These are phyloP conservation scores for Muscidifurax raptorellus DNA, from an alignment of 1,140 invertebrate species.

Conservation along the genomic window DNA sequence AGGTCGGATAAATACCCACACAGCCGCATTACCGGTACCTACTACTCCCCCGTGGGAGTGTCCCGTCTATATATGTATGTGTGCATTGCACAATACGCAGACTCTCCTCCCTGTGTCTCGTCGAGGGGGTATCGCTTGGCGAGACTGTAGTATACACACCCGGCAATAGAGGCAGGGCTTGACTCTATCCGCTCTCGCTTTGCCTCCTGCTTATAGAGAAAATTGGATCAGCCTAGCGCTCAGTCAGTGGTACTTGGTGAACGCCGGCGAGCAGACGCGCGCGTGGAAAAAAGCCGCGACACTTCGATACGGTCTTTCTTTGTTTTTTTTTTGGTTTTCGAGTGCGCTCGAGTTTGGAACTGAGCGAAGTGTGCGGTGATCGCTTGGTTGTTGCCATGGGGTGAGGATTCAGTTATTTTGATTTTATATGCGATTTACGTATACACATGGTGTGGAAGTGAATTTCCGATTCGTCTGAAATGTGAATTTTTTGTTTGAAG, in stretches of 20 bases:
- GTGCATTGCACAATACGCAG: not conserved
- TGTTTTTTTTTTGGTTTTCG: not conserved
- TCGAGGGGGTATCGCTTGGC: not conserved
- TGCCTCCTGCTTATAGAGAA: not conserved
- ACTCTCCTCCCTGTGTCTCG: not conserved
- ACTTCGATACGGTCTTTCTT: too few species aligned
- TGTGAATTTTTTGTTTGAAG: too few species aligned
- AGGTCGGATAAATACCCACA: not conserved
- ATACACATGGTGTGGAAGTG: too few species aligned
- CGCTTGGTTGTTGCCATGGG: not conserved
- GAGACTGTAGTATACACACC: not conserved
- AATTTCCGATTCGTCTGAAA: too few species aligned
- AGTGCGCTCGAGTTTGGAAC: not conserved
- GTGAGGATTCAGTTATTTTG: not conserved
- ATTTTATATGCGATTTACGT: too few species aligned
- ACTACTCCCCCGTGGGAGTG: not conserved
- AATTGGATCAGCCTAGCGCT: not conserved
- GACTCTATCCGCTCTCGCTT: not conserved
- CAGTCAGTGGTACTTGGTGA: constrained; percentile 47
- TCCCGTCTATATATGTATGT: not conserved
- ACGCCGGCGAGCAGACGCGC: constrained; percentile 44
- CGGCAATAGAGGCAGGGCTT: not conserved
- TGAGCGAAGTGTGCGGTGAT: not conserved
- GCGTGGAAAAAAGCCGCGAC: not conserved
- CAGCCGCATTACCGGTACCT: not conserved